Evolutionary conservation across 2,888 invertebrate species (phyloP).

Genomic region (Ganaspis brasiliensis): DNA sequence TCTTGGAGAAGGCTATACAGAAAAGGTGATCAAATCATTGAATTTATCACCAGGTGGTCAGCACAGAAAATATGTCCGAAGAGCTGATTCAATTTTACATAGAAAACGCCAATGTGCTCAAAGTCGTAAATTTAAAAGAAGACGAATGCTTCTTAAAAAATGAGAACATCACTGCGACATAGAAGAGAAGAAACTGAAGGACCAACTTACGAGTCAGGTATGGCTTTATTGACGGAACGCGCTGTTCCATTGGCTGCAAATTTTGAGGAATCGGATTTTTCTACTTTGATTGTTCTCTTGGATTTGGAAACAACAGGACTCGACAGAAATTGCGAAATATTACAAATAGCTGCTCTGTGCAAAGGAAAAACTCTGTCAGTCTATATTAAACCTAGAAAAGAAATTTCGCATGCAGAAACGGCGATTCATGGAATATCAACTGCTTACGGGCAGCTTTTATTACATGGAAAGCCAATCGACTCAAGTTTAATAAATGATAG

Average conservation of each 20-base stretch:
- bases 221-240: constrained; percentile 34
- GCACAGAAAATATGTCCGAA: constrained; percentile 40
- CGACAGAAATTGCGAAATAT: constrained; percentile 49
- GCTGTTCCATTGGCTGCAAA: background rate
- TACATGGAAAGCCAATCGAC: background rate
- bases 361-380: constrained; percentile 41
- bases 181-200: constrained; percentile 51
- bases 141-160: constrained; percentile 49
- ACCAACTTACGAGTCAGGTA: constrained; percentile 52
- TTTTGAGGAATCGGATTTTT: background rate
- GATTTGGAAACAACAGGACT: constrained; percentile 57
- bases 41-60: constrained; percentile 49
- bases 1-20: constrained; percentile 53
- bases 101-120: background rate
- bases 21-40: constrained; percentile 31
- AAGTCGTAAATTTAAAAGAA: background rate
- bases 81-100: constrained; percentile 22
- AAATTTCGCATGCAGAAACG: constrained; percentile 50
- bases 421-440: constrained; percentile 45
- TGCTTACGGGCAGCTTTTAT: background rate
- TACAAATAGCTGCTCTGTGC: constrained; percentile 58
- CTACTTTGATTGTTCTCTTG: constrained; percentile 28
- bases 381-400: constrained; percentile 52
- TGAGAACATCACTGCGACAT: constrained; percentile 48
- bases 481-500: background rate